phyloP scores from a whole-genome alignment of 2,797 vertebrate genomes.

The Anguilla anguilla region DNA sequence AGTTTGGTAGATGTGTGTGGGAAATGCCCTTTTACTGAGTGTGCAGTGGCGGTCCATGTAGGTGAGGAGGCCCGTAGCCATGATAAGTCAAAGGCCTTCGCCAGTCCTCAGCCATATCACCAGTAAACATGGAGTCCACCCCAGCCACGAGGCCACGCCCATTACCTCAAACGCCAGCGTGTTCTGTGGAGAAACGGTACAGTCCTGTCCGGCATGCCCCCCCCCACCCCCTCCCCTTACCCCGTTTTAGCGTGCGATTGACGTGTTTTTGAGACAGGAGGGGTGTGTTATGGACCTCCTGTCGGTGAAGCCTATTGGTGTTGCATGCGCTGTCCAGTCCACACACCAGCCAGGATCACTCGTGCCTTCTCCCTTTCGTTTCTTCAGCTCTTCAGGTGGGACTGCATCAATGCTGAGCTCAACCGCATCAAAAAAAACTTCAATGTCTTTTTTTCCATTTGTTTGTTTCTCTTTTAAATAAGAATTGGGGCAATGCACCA shows the following conservation, averaged over 20 bases:
- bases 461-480: neutral
- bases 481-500: neutral
- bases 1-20: neutral
- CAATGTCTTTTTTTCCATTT: neutral
- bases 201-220: neutral
- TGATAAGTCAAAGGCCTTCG: neutral
- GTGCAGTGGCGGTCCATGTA: neutral
- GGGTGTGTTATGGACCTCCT: constrained; percentile 26
- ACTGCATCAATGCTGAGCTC: neutral
- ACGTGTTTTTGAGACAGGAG: constrained; percentile 11
- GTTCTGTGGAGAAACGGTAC: neutral
- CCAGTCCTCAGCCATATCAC: constrained; percentile 39
- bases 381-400: neutral
- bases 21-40: neutral
- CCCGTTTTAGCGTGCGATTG: neutral
- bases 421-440: neutral
- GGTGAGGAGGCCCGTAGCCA: neutral
- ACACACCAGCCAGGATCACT: constrained; percentile 54
- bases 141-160: constrained; percentile 4
- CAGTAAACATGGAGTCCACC: neutral
- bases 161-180: constrained; percentile 39
- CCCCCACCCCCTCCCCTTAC: neutral
- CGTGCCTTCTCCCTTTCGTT: constrained; percentile 65
- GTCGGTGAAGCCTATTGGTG: constrained; percentile 5
- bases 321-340: constrained; percentile 61